These are phyloP conservation scores for Brachymystax lenok DNA, from an alignment of 2,797 vertebrate species.

Conservation along the genomic window DNA sequence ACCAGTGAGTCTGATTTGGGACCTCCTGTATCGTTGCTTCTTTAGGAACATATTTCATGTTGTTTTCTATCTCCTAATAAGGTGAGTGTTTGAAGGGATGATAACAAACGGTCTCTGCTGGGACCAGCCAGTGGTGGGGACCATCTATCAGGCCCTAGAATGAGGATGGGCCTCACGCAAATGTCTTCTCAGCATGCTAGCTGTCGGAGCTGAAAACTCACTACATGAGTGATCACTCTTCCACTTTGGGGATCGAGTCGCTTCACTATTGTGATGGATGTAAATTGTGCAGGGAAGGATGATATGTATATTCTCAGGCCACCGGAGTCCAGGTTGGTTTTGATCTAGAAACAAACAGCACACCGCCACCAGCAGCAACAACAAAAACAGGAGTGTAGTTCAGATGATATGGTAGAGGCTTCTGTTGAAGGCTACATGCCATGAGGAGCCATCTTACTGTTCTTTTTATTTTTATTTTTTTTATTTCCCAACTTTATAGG, in stretches of 20 bases:
- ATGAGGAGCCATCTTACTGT: neutral
- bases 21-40: neutral
- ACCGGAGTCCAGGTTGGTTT: constrained; percentile 25
- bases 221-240: constrained; percentile 45
- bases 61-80: constrained; percentile 11
- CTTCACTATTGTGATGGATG: constrained; percentile 34
- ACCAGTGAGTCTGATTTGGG: neutral
- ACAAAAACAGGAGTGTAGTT: neutral
- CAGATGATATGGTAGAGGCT: no score
- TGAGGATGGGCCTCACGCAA: constrained; percentile 35
- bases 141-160: constrained; percentile 33
- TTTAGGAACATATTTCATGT: neutral
- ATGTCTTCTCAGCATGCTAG: constrained; percentile 50
- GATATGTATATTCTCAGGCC: constrained; percentile 51
- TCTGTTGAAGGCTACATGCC: no score
- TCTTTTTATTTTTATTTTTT: no score
- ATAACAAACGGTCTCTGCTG: constrained; percentile 17
- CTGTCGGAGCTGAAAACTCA: constrained; percentile 28
- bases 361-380: constrained; percentile 13
- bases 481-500: no score
- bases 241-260: constrained; percentile 21
- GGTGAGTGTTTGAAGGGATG: constrained; percentile 14
- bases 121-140: neutral
- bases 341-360: constrained; percentile 40
- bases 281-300: constrained; percentile 27